Evolutionary conservation across 2,888 invertebrate species (phyloP).

Genomic region (Protonemura montana): DNA sequence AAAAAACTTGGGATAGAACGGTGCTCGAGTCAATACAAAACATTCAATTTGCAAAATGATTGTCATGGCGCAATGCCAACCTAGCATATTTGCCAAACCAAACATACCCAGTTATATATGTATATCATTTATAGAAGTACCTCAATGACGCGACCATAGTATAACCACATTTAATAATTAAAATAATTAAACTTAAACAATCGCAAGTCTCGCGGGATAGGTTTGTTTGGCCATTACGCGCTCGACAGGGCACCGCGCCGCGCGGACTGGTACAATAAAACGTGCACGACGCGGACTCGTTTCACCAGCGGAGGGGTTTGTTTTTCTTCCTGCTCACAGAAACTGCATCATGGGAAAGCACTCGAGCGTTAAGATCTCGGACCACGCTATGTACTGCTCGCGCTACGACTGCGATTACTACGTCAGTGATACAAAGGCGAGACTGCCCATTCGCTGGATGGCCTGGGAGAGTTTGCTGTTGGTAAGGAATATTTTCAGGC

Average conservation of each 20-base stretch:
- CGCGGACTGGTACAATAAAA: not conserved
- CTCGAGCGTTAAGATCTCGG: conserved; percentile 80
- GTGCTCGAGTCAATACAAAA: not conserved
- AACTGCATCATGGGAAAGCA: conserved; percentile 87
- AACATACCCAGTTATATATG: not conserved
- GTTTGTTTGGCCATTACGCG: not conserved
- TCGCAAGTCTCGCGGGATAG: not conserved
- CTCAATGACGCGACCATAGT: not conserved
- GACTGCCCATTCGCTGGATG: conserved; percentile 92
- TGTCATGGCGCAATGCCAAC: not conserved
- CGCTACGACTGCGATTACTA: conserved; percentile 85
- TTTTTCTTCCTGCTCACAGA: conserved; percentile 61
- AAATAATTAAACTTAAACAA: not conserved
- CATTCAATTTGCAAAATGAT: not conserved
- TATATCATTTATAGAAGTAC: not conserved
- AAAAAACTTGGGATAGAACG: not conserved
- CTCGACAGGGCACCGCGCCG: not conserved
- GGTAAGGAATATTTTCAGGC: no score
- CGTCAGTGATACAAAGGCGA: conserved; percentile 79
- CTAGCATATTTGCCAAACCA: not conserved
- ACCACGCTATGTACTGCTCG: conserved; percentile 86
- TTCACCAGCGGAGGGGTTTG: not conserved
- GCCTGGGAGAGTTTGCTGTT: conserved; percentile 87
- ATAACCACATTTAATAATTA: not conserved
- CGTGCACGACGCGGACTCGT: not conserved